Conservation (phyloP, 2,113 vertebrate genomes). For the Triplophysa rosa region DNA sequence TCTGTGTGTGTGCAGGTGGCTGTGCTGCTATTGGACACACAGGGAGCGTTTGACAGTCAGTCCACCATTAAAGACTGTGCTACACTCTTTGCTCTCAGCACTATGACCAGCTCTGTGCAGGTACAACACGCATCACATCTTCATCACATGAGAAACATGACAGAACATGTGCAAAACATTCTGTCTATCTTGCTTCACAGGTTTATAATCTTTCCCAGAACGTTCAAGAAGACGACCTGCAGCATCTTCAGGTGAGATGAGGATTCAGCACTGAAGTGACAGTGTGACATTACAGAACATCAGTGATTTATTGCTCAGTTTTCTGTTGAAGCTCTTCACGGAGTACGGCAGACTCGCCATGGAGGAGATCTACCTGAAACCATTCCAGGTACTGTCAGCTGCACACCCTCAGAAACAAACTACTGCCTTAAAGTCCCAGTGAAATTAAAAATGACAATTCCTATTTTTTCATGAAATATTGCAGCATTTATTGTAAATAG, state of each 20-base stretch:
- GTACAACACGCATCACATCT: constrained; percentile 59
- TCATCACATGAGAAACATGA: neutral
- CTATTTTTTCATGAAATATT: too few relatives aligned
- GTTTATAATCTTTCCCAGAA: constrained; percentile 98
- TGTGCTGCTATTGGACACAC: constrained; percentile 95
- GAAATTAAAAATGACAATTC: too few relatives aligned
- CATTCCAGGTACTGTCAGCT: constrained; percentile 85
- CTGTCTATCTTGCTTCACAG: constrained; percentile 63
- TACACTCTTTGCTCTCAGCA: constrained; percentile 97
- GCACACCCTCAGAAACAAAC: too few relatives aligned
- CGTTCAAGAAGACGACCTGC: constrained; percentile 97
- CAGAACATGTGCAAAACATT: neutral
- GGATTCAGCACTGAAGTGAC: neutral
- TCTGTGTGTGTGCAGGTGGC: constrained; percentile 79
- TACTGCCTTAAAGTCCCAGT: too few relatives aligned
- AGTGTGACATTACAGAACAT: too few relatives aligned
- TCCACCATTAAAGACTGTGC: constrained; percentile 98
- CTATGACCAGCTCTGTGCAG: constrained; percentile 98
- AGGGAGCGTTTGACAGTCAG: constrained; percentile 98
- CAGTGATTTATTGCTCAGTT: neutral
- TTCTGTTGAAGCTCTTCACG: constrained; percentile 86
- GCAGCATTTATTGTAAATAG: too few relatives aligned
- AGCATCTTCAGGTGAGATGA: constrained; percentile 87
- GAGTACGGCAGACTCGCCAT: constrained; percentile 96
- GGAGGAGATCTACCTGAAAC: constrained; percentile 95